Evolutionary conservation across 2,888 invertebrate species (phyloP).

Genomic region (Masnerella sp.): DNA sequence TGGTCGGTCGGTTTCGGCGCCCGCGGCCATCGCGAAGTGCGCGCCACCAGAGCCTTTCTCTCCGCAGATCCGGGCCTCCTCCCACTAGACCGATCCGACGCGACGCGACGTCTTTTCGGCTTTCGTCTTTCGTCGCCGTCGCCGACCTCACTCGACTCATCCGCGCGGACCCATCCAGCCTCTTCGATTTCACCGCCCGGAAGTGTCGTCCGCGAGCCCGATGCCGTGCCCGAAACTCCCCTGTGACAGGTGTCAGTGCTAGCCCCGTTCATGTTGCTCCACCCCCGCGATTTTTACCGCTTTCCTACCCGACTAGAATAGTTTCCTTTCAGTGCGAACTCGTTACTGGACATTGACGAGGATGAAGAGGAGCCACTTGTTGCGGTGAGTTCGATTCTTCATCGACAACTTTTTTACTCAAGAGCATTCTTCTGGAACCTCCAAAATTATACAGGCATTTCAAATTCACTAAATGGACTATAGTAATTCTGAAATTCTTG

Average conservation of each 20-base stretch:
- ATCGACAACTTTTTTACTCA: no score
- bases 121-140: conserved; percentile 37
- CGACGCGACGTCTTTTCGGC: conserved; percentile 49
- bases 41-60: conserved; percentile 54
- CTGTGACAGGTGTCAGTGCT: conserved; percentile 64
- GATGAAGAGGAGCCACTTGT: conserved; percentile 68
- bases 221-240: conserved; percentile 64
- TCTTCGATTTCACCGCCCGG: conserved; percentile 69
- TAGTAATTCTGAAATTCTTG: no score
- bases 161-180: conserved; percentile 63
- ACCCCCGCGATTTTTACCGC: neutral
- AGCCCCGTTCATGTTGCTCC: conserved; percentile 20
- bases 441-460: no score
- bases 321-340: no score
- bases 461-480: no score
- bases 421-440: no score
- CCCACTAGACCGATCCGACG: conserved; percentile 43
- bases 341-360: no score
- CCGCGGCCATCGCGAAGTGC: conserved; percentile 24
- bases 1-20: conserved; percentile 5
- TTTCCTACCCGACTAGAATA: no score
- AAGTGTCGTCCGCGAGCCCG: conserved; percentile 62
- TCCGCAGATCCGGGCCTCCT: conserved; percentile 40
- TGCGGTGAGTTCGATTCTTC: conserved; percentile 68
- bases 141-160: conserved; percentile 43